These are phyloP conservation scores for Aurelia sp. DNA, from an alignment of 30 jellyfish, hydroid and myxozoan species.

Conservation along the genomic window DNA sequence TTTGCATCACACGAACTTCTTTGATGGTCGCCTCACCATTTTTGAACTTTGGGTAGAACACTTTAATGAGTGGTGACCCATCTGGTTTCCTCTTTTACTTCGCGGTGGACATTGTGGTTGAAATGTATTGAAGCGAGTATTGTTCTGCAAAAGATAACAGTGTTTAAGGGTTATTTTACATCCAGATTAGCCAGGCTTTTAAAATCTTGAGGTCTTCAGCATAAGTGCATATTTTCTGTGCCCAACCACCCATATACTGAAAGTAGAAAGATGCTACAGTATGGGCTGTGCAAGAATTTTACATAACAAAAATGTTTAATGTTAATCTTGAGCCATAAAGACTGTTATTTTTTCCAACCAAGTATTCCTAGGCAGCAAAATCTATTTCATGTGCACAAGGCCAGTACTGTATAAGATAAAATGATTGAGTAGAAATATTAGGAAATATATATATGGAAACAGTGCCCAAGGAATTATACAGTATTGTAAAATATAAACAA, in stretches of 20 bases:
- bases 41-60: too few relatives aligned
- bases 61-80: constrained; percentile 3
- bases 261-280: too few relatives aligned
- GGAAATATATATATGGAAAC: too few relatives aligned
- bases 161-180: neutral
- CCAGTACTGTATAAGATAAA: constrained; percentile 18
- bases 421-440: too few relatives aligned
- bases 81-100: constrained; percentile 22
- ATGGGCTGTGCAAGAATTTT: too few relatives aligned
- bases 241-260: too few relatives aligned
- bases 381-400: neutral
- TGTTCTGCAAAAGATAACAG: constrained; percentile 19
- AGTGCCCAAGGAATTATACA: neutral
- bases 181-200: neutral
- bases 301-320: neutral
- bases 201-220: neutral
- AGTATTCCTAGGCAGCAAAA: constrained; percentile 22
- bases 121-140: constrained; percentile 36
- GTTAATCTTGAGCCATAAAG: neutral
- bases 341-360: constrained; percentile 2
- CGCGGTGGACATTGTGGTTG: constrained; percentile 46
- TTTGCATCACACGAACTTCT: too few relatives aligned
- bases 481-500: neutral
- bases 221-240: neutral
- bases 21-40: too few relatives aligned